Conservation (phyloP, 2,113 vertebrate genomes). For the Tympanuchus pallidicinctus region DNA sequence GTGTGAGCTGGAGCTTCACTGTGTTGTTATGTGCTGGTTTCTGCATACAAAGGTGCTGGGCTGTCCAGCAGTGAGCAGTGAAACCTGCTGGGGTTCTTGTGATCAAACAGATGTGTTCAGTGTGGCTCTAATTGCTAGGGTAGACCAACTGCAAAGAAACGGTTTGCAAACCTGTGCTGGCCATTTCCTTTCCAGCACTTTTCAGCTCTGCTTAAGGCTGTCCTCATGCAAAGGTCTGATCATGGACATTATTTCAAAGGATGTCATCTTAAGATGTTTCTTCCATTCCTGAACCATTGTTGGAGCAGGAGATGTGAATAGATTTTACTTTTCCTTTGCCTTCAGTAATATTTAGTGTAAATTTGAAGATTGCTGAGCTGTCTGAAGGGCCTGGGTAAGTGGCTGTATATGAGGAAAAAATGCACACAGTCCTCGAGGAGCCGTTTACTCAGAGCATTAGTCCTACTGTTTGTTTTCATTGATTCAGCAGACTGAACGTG, state of each 20-base stretch:
- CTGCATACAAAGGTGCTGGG: neutral
- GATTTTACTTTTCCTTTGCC: neutral
- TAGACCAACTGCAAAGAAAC: neutral
- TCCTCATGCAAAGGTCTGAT: neutral
- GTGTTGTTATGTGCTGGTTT: neutral
- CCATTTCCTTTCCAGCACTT: neutral
- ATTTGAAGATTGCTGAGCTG: neutral
- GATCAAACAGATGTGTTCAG: neutral
- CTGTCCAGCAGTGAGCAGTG: neutral
- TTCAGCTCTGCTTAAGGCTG: neutral
- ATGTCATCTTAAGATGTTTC: neutral
- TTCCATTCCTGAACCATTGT: conserved; percentile 2
- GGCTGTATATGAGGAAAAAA: neutral
- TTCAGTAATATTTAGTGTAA: neutral
- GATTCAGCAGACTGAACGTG: neutral
- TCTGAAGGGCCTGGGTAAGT: neutral
- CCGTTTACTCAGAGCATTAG: neutral
- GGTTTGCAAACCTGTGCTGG: neutral
- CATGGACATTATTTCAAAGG: neutral
- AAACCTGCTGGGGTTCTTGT: neutral
- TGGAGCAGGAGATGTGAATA: neutral
- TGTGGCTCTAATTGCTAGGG: neutral
- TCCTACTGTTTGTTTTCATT: neutral
- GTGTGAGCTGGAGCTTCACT: neutral
- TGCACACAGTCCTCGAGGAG: neutral